Evolutionary conservation across 1,140 invertebrate genomes (phyloP).

Genomic region (Spodoptera litura): DNA sequence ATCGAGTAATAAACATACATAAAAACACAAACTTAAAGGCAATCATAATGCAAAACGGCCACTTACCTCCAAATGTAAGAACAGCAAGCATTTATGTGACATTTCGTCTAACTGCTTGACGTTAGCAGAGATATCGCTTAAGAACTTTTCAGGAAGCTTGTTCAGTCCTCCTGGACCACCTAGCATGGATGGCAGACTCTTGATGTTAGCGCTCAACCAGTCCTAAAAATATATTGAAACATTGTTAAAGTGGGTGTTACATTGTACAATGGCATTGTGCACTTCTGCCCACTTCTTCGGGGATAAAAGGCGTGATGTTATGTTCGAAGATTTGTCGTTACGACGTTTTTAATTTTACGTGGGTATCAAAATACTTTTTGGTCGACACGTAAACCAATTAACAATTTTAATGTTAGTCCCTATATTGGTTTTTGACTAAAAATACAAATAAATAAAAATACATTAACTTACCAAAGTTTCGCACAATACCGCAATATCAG

Average conservation of each 20-base stretch:
- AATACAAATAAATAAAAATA: not conserved
- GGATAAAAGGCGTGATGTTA: no score
- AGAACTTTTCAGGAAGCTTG: slow-evolving; percentile 71
- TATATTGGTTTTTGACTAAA: not conserved
- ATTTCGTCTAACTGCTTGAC: slow-evolving; percentile 95
- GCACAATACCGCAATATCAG: slow-evolving; percentile 94
- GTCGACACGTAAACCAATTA: no score
- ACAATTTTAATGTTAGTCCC: no score
- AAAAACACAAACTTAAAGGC: no score
- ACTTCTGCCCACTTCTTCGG: no score
- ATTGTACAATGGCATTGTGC: no score
- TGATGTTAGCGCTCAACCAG: slow-evolving; percentile 70
- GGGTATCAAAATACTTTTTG: no score
- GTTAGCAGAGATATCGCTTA: slow-evolving; percentile 87
- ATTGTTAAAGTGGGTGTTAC: no score
- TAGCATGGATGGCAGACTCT: slow-evolving; percentile 58
- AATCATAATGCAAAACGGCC: not conserved
- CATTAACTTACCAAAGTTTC: slow-evolving; percentile 93
- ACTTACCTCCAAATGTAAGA: slow-evolving; percentile 95
- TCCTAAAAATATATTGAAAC: slow-evolving; percentile 59
- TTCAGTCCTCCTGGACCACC: slow-evolving; percentile 57
- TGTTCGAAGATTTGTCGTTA: no score
- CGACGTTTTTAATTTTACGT: no score
- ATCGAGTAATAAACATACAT: no score
- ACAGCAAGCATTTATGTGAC: slow-evolving; percentile 95